Percentiles rank a stretch among this genome's conserved stretches.
These are phyloP conservation scores for Bucorvus abyssinicus DNA, from an alignment of 2,797 vertebrate genomes.

Conservation along the genomic window DNA sequence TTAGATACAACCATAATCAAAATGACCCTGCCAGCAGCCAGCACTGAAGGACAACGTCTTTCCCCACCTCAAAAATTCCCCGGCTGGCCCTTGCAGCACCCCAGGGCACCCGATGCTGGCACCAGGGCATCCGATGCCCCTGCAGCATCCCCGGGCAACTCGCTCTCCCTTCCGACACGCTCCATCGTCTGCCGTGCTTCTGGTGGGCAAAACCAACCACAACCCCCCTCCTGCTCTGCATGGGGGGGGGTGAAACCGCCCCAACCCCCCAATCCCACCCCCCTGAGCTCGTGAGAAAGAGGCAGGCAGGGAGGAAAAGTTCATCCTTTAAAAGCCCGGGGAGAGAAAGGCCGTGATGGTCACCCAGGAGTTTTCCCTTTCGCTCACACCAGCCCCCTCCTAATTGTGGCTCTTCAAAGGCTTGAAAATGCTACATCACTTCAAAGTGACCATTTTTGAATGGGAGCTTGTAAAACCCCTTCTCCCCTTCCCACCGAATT, in stretches of 20 bases:
- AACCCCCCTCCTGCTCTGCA: background rate
- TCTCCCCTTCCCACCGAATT: constrained; percentile 54
- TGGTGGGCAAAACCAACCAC: background rate
- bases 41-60: background rate
- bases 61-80: background rate
- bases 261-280: background rate
- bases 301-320: constrained; percentile 36
- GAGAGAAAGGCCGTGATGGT: constrained; percentile 17
- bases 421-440: constrained; percentile 67
- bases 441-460: constrained; percentile 72
- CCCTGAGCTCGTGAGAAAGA: background rate
- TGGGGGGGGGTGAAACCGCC: background rate
- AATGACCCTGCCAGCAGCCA: background rate
- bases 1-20: background rate
- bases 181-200: background rate
- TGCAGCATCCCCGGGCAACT: background rate
- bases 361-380: constrained; percentile 41
- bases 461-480: constrained; percentile 66
- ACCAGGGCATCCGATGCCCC: background rate
- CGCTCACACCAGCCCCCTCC: constrained; percentile 38
- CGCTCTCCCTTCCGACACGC: background rate
- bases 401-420: constrained; percentile 69
- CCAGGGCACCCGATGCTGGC: background rate
- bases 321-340: constrained; percentile 14
- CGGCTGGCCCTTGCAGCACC: accelerated